Conservation (phyloP, 2,888 invertebrate genomes). For the Chrysopilus asiliformis region DNA sequence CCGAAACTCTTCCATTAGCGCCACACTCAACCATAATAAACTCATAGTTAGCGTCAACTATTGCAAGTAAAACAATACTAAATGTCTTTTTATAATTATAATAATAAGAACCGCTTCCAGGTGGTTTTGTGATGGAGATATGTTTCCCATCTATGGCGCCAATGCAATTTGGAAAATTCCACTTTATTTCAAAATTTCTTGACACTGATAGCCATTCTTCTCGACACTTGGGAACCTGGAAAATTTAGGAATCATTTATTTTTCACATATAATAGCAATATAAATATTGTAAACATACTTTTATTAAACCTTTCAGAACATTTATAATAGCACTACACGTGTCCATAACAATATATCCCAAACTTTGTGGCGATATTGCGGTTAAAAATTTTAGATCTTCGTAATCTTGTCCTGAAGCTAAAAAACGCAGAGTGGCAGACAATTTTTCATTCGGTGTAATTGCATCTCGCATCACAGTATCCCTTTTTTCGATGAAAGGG, state of each 20-base stretch:
- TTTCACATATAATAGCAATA: no score
- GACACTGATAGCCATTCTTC: no score
- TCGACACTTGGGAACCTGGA: no score
- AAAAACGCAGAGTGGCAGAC: neutral
- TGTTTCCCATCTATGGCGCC: conserved; percentile 12
- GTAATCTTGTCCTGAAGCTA: neutral
- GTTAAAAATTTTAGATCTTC: neutral
- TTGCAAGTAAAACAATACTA: conserved; percentile 12
- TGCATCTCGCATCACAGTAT: no score
- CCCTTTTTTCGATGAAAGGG: no score
- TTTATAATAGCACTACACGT: neutral
- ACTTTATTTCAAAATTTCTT: conserved; percentile 6
- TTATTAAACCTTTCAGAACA: no score
- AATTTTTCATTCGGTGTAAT: no score
- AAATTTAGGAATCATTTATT: no score
- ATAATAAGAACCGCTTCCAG: conserved; percentile 9
- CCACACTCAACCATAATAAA: conserved; percentile 8
- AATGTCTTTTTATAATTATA: conserved; percentile 12
- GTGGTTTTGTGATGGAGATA: conserved; percentile 9
- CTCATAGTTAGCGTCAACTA: conserved; percentile 12
- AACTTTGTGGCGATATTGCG: neutral
- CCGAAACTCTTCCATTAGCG: no score
- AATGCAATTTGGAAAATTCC: conserved; percentile 10
- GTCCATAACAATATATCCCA: neutral
- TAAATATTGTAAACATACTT: no score